These are phyloP conservation scores for Tolypeutes matacus DNA, from an alignment of 2,797 vertebrate genomes.

Conservation along the genomic window DNA sequence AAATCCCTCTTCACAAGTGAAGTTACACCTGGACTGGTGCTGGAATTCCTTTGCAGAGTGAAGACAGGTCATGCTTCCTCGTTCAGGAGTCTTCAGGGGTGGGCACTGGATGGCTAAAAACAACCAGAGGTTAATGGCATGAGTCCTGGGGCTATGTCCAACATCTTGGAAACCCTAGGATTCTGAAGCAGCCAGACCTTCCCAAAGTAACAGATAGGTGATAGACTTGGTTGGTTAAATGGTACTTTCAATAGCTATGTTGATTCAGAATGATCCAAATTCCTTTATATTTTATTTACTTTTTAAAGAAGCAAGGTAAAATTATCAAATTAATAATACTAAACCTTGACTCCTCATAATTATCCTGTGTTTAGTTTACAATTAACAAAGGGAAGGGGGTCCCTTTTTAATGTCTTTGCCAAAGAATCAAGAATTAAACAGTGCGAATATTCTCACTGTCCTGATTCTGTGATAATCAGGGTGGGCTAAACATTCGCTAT, in stretches of 20 bases:
- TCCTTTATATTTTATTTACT: not conserved
- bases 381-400: not conserved
- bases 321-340: not conserved
- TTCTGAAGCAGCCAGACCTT: not conserved
- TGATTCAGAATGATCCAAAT: not conserved
- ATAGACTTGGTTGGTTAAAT: not conserved
- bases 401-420: not conserved
- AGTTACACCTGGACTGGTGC: conserved; percentile 50
- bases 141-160: not conserved
- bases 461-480: too few species aligned
- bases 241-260: not conserved
- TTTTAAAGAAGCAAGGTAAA: conserved; percentile 21
- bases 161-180: not conserved
- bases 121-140: not conserved
- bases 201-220: not conserved
- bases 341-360: not conserved
- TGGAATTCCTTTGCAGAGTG: not conserved
- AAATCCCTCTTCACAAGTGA: conserved; percentile 85
- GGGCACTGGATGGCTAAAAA: conserved; percentile 62
- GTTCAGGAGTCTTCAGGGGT: conserved; percentile 36
- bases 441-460: too few species aligned
- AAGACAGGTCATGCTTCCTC: conserved; percentile 57
- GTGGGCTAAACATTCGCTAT: too few species aligned
- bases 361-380: not conserved
- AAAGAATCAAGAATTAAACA: not conserved